phyloP scores from a whole-genome alignment of 2,888 invertebrate species.

The Mythimna vitellina region DNA sequence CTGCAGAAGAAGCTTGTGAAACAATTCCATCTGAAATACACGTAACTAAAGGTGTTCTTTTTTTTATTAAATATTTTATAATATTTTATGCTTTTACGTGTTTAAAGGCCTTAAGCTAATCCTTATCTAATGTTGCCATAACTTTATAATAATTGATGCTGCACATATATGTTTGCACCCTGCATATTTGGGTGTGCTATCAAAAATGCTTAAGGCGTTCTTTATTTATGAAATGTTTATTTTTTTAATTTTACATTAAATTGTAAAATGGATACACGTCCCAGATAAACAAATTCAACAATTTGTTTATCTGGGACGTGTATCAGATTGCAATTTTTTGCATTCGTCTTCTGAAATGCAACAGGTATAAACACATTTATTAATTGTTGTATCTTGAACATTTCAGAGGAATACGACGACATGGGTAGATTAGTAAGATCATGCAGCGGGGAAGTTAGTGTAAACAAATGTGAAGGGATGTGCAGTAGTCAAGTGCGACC shows the following conservation, averaged over 20 bases:
- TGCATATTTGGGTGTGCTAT: too few relatives aligned
- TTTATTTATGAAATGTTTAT: too few relatives aligned
- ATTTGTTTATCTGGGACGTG: too few relatives aligned
- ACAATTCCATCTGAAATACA: constrained; percentile 96
- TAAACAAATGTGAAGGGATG: constrained; percentile 98
- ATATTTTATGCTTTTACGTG: too few relatives aligned
- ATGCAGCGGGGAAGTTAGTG: constrained; percentile 96
- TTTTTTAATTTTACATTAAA: too few relatives aligned
- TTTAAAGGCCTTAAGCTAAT: neutral
- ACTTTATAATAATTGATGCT: neutral
- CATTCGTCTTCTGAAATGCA: neutral
- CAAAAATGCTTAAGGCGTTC: too few relatives aligned
- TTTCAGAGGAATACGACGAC: constrained; percentile 96
- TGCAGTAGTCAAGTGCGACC: constrained; percentile 98
- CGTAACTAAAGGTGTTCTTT: constrained; percentile 93
- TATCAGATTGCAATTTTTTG: too few relatives aligned
- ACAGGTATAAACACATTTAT: neutral
- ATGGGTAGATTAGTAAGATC: constrained; percentile 95
- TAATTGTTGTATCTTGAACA: neutral
- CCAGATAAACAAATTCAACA: neutral
- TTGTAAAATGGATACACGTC: too few relatives aligned
- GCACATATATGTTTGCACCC: too few relatives aligned
- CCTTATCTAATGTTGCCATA: neutral
- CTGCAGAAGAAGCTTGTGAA: constrained; percentile 94
- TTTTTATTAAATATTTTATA: neutral